Conservation (phyloP, 2,113 vertebrate genomes). For the Hippopotamus amphibius region DNA sequence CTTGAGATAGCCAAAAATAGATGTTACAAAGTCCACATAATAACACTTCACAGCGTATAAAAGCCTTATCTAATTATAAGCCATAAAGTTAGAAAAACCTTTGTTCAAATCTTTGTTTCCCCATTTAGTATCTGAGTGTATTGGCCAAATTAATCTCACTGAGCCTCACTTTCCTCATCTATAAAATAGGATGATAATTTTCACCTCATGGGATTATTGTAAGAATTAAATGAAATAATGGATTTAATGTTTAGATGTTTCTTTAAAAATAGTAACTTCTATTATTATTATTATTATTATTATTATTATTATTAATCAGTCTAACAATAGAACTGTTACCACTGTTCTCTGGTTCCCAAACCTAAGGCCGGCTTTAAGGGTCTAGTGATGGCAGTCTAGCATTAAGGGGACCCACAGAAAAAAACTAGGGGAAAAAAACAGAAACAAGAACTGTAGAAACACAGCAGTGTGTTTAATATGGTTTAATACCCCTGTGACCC, state of each 20-base stretch:
- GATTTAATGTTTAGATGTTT: slow-evolving; percentile 29
- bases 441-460: neutral
- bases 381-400: neutral
- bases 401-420: neutral
- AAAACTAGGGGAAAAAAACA: neutral
- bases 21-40: neutral
- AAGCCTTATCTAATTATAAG: neutral
- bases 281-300: neutral
- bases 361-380: neutral
- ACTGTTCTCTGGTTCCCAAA: slow-evolving; percentile 12
- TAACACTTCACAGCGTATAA: neutral
- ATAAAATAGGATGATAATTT: slow-evolving; percentile 28
- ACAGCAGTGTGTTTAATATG: neutral
- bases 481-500: neutral
- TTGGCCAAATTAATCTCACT: slow-evolving; percentile 48
- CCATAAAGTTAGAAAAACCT: slow-evolving; percentile 31
- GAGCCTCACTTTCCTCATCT: slow-evolving; percentile 14
- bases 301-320: neutral
- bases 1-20: slow-evolving; percentile 6
- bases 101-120: slow-evolving; percentile 45
- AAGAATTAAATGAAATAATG: slow-evolving; percentile 66
- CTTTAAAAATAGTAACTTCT: slow-evolving; percentile 37
- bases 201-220: neutral
- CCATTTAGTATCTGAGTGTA: slow-evolving; percentile 16
- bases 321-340: neutral